Base-by-base conservation (phyloP, 2,113 vertebrate species). In the Hypocryptadius cinnamomeus region DNA sequence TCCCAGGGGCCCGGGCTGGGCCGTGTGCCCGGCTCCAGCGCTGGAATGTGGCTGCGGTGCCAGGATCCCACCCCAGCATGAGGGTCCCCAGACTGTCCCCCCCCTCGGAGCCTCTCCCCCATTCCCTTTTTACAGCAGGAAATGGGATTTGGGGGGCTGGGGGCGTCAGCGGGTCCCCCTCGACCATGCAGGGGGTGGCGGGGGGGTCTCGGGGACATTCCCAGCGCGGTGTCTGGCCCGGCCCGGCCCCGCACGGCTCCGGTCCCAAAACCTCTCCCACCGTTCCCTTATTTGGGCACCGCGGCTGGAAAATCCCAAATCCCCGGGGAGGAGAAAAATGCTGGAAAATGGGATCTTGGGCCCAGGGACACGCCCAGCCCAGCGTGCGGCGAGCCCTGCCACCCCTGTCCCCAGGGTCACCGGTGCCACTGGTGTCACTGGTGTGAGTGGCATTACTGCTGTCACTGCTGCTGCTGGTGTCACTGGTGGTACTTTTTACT, bases 281-380 rank as follows among this genome's bases (percentile, higher is more conserved):
- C 35, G 9, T 83, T 82, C 71, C 87, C 87, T 89, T 89, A 89
- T 89, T 89, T 89, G 87, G 87, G 63, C 87, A 89, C 22, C 18
- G 18, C 18, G 14, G 21, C 63, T 83, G 70, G 57, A 87, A 82
- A 83, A 69, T 76, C 71, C 87, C 87, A 69, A 76, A 82, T 13
- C 79, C 63, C 64, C n/a, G 11, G 70, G 70, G 87, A 82, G 47
- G n/a, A 53, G 82, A 89, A 76, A 79, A 87, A 87, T 87, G 85
- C 66, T 31, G 35, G 25, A 71, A 79, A 79, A 71, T 42, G 74
- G 85, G 74, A 79, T 35, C 74, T 8, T 12, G 74, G 57, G 40
- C 57, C 74, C 66, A 6, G 57, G 2, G 65, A 10, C 25, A 25
- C 40, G n/a, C 20, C 30, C 70, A 54, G 54, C 17, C 11, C 54